These are phyloP conservation scores for Sarcophaga rosellei DNA, from an alignment of 2,888 invertebrate genomes.

Conservation along the genomic window DNA sequence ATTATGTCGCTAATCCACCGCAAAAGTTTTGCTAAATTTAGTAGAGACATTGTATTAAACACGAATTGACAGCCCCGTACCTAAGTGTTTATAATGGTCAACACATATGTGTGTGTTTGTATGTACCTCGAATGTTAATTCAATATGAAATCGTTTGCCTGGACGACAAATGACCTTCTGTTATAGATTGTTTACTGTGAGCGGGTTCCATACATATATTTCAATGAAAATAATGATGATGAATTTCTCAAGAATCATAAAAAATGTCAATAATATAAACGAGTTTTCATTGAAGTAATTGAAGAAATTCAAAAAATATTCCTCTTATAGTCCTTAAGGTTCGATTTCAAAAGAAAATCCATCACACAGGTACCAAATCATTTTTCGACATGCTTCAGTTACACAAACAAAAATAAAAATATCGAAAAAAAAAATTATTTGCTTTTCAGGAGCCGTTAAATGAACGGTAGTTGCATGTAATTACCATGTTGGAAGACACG, in stretches of 20 bases:
- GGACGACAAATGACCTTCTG: conserved; percentile 29
- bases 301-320: conserved; percentile 9
- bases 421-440: not conserved
- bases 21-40: conserved; percentile 59
- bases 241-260: conserved; percentile 47
- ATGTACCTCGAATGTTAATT: too few relatives aligned
- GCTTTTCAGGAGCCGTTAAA: not conserved
- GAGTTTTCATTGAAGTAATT: conserved; percentile 34
- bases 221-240: conserved; percentile 1
- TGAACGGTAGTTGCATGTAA: conserved; percentile 64
- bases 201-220: conserved; percentile 17
- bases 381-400: not conserved
- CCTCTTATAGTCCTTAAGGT: conserved; percentile 16
- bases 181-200: conserved; percentile 26
- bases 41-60: conserved; percentile 46
- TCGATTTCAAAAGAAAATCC: conserved; percentile 23
- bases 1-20: conserved; percentile 57
- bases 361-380: conserved; percentile 11
- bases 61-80: conserved; percentile 25
- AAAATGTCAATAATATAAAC: conserved; percentile 43
- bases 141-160: not conserved
- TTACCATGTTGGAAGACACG: conserved; percentile 72
- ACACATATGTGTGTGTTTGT: not conserved
- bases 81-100: not conserved
- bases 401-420: conserved; percentile 13